phyloP scores from a whole-genome alignment of 2,113 vertebrate species.

The Pteruthius melanotis region DNA sequence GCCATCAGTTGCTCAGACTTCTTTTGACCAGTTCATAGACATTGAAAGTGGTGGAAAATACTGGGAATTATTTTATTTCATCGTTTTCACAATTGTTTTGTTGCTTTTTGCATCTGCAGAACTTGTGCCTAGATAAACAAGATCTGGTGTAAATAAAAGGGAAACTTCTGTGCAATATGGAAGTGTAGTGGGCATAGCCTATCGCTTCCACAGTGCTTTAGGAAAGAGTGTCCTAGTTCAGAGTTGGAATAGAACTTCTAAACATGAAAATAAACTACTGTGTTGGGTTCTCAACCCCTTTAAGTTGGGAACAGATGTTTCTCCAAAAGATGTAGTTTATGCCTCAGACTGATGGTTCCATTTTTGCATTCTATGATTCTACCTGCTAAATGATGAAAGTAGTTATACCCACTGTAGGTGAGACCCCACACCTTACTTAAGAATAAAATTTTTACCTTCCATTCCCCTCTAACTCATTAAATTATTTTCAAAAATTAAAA shows the following conservation, averaged over 20 bases:
- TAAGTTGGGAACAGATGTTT: neutral
- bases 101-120: neutral
- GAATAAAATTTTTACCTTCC: neutral
- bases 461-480: neutral
- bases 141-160: neutral
- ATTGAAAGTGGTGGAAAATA: neutral
- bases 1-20: neutral
- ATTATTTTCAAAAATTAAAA: neutral
- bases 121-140: neutral
- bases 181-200: neutral
- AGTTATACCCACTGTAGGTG: neutral
- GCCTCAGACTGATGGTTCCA: neutral
- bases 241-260: neutral
- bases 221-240: neutral
- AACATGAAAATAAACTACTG: neutral
- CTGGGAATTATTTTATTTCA: neutral
- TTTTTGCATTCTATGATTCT: neutral
- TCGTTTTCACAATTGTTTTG: neutral
- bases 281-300: neutral
- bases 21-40: neutral
- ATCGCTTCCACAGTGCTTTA: neutral
- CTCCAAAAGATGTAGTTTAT: neutral
- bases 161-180: rapidly evolving
- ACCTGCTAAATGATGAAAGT: neutral
- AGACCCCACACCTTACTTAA: neutral